Conservation (phyloP, 1,140 invertebrate genomes). For the Pogonomyrmex californicus region DNA sequence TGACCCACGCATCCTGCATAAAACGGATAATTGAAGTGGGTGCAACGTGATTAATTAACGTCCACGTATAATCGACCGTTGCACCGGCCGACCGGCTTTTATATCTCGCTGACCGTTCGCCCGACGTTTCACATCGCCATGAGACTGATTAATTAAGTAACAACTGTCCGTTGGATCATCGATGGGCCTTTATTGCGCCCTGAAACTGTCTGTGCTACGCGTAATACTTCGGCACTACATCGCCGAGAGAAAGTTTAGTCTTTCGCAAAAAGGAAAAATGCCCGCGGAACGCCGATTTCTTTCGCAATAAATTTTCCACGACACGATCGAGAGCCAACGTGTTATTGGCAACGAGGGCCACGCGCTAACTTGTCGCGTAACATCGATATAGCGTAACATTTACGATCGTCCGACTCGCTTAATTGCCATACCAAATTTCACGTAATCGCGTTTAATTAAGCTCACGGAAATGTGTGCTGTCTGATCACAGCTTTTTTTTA, state of each 20-base stretch:
- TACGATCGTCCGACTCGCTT: conserved; percentile 26
- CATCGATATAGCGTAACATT: conserved; percentile 29
- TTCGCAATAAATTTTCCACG: conserved; percentile 59
- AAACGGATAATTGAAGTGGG: conserved; percentile 60
- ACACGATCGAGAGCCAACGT: neutral
- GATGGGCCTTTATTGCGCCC: conserved; percentile 38
- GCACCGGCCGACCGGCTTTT: conserved; percentile 34
- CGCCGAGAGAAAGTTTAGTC: conserved; percentile 62
- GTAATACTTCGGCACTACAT: conserved; percentile 20
- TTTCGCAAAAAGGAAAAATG: conserved; percentile 47
- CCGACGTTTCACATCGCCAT: conserved; percentile 40
- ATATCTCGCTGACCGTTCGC: conserved; percentile 37
- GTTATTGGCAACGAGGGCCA: conserved; percentile 8
- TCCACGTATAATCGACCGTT: conserved; percentile 12
- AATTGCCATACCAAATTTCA: conserved; percentile 34
- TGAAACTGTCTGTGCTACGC: conserved; percentile 11
- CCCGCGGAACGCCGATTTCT: conserved; percentile 30
- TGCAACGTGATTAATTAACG: conserved; percentile 63
- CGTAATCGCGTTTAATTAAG: conserved; percentile 41
- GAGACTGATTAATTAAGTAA: conserved; percentile 62
- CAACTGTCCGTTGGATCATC: conserved; percentile 54
- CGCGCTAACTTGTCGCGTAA: conserved; percentile 34
- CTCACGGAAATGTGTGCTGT: neutral
- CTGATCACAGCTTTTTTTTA: neutral
- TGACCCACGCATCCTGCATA: conserved; percentile 34